Conservation (phyloP, 2,888 invertebrate genomes). For the Crepidodera aurea region DNA sequence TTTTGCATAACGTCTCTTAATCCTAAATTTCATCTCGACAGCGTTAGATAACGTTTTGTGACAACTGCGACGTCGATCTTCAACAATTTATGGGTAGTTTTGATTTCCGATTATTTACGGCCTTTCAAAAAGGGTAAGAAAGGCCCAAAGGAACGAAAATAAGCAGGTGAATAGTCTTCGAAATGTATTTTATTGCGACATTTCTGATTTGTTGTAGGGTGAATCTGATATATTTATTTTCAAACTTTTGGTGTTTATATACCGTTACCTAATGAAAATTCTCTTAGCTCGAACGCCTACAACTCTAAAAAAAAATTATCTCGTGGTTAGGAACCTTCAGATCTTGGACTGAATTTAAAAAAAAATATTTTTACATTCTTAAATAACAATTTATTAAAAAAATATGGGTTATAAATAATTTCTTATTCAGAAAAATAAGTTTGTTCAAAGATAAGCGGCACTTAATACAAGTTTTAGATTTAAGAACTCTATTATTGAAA, state of each 20-base stretch:
- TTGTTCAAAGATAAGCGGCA: too few species aligned
- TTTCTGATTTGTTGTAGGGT: neutral
- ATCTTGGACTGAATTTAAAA: too few species aligned
- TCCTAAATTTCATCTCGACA: neutral
- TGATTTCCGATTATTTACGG: slow-evolving; percentile 5
- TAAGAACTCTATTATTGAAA: too few species aligned
- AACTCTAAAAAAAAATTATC: too few species aligned
- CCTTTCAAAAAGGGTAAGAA: neutral
- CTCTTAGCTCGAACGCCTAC: too few species aligned
- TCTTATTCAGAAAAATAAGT: too few species aligned
- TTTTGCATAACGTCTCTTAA: neutral
- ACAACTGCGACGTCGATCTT: slow-evolving; percentile 2
- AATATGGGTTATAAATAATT: too few species aligned
- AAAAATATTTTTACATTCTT: neutral
- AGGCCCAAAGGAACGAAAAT: neutral
- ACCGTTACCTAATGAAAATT: too few species aligned
- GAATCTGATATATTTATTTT: slow-evolving; percentile 6
- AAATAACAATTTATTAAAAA: neutral
- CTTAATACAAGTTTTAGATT: too few species aligned
- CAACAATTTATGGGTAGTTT: slow-evolving; percentile 14
- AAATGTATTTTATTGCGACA: neutral
- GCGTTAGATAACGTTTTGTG: neutral
- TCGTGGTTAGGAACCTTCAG: too few species aligned
- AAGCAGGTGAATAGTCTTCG: slow-evolving; percentile 7
- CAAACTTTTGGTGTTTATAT: neutral